Evolutionary conservation across 2,888 invertebrate species (phyloP), one percentile per base, ranked within the genome.

Genomic region (Dorcus hopei): DNA sequence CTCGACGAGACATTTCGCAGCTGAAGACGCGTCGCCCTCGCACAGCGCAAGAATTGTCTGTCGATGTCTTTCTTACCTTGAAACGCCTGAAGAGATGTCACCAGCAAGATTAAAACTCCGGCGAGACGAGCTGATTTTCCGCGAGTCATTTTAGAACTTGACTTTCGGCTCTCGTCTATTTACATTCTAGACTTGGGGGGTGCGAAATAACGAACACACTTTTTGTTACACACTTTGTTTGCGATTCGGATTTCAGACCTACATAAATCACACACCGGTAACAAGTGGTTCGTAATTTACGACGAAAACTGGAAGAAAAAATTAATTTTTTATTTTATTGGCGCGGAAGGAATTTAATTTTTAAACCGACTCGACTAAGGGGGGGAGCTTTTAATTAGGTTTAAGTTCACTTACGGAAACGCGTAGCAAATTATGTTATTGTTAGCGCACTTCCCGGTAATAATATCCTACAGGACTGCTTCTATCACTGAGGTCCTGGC

Each of bases 401-500:
- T 14, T 8, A 5, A 8, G 11, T 16, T 42, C 42, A 42, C 16
- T 14, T 16, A 7, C 42, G 16, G 3, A n/a, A n/a, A 7, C 42
- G 16, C 42, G 11, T 8, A 11, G 8, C 42, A 16, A 42, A 14
- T 42, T 8, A 14, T 5, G 16, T 42, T 6, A 42, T 6, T 16
- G 5, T 14, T 41, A n/a, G 41, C 42, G 38, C 39, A 41, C 33
- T 19, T 38, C 16, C 11, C 43, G 47, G 40, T 43, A 19, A 39
- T 14, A 16, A 7, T 14, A 42, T 42, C 42, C 42, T 42, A 2
- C 42, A 16, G 16, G 42, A 42, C 14, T 14, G 42, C 26, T 42
- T 14, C 58, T 61, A 59, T 63, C 66, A 74, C 74, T 71, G 69
- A 66, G 64, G 63, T 69, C 68, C 68, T 65, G 67, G 65, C 64